A percentile compares a stretch with the other conserved stretches of the same genome.
phyloP scores from a whole-genome alignment of 2,888 invertebrate species.

The Hedya salicella region DNA sequence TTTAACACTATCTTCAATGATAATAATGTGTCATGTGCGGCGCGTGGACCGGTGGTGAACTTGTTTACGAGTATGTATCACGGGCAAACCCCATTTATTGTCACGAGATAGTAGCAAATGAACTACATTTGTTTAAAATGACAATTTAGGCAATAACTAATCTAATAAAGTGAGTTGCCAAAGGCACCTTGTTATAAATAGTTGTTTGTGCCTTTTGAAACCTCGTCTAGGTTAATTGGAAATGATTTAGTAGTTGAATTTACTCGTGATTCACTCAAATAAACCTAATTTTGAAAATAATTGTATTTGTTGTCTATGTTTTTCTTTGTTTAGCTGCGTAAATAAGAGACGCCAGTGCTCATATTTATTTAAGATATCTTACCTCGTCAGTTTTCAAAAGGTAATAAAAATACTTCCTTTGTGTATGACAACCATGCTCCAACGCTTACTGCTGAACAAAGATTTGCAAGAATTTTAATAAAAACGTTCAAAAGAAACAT shows the following conservation, averaged over 20 bases:
- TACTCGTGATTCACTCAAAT: neutral
- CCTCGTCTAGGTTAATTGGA: neutral
- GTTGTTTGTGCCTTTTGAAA: neutral
- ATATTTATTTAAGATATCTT: neutral
- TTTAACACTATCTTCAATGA: neutral
- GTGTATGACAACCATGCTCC: neutral
- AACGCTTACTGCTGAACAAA: neutral
- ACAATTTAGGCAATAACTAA: neutral
- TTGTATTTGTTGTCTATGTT: neutral
- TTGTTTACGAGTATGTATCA: constrained; percentile 59
- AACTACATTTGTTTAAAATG: constrained; percentile 8
- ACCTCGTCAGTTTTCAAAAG: neutral
- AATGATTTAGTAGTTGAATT: neutral
- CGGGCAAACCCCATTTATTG: constrained; percentile 42
- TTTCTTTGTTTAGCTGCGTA: neutral
- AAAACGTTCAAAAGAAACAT: neutral
- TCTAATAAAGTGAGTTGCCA: constrained; percentile 2
- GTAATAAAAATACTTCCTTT: constrained; percentile 11
- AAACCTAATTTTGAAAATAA: too few species aligned
- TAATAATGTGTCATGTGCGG: constrained; percentile 8
- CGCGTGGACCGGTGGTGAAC: constrained; percentile 48
- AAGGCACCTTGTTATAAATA: constrained; percentile 2
- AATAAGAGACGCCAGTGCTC: too few species aligned
- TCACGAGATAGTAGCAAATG: neutral
- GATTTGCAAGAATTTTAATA: constrained; percentile 4